phyloP scores from a whole-genome alignment of 2,797 vertebrate genomes.

The Gambelia wislizenii region DNA sequence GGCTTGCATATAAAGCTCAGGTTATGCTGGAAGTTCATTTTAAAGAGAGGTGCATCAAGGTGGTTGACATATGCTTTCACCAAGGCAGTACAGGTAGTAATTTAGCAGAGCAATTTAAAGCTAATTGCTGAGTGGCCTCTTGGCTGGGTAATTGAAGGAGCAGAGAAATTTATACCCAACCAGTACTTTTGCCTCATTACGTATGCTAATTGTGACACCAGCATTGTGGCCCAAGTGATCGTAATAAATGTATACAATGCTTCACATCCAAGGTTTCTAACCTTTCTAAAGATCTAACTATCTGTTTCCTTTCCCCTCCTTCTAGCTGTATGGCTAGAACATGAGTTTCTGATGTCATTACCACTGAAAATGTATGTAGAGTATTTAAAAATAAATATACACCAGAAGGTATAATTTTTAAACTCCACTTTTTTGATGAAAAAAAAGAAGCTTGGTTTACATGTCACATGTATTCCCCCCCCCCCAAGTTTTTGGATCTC shows the following conservation, averaged over 20 bases:
- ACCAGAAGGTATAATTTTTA: neutral
- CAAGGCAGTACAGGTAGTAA: slow-evolving; percentile 16
- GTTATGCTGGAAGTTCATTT: slow-evolving; percentile 17
- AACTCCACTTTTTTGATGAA: neutral
- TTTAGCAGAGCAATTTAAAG: neutral
- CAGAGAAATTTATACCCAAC: slow-evolving; percentile 18
- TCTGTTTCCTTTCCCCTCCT: neutral
- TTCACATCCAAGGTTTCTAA: slow-evolving; percentile 15
- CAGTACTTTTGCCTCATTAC: neutral
- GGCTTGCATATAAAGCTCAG: neutral
- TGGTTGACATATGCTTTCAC: neutral
- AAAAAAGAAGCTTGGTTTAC: neutral
- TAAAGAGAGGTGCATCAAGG: neutral
- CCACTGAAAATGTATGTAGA: neutral
- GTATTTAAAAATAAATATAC: neutral
- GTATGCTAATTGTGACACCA: slow-evolving; percentile 7
- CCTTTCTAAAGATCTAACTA: slow-evolving; percentile 10
- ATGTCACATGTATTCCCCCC: neutral
- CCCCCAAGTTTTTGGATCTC: neutral
- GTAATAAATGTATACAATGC: slow-evolving; percentile 3
- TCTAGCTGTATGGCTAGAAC: neutral
- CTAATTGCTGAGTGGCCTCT: slow-evolving; percentile 3
- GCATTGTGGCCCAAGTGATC: slow-evolving; percentile 12
- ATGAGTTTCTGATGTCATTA: neutral
- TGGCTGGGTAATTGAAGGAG: slow-evolving; percentile 18